Base-by-base conservation (phyloP, 2,113 vertebrate species). In the Ctenodactylus gundi region DNA sequence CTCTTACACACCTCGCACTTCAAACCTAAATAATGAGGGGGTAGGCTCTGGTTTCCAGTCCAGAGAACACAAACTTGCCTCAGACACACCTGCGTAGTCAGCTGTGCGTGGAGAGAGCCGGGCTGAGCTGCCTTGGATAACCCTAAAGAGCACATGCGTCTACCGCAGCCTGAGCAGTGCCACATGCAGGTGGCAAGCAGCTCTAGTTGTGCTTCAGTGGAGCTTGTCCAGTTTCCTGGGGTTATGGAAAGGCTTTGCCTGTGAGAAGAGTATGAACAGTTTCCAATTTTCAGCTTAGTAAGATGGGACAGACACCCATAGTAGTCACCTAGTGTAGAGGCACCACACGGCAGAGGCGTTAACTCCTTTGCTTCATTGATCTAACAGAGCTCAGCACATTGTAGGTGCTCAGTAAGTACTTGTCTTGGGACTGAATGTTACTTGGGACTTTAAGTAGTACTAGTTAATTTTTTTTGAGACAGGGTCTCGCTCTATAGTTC, bases 11-110 rank as follows among this genome's bases (percentile, higher is more conserved):
- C 80, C 83, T 14, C 14, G 27, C 95, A 81, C 93, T 92, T 91
- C 65, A 89, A 95, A 81, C 70, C 73, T 97, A 88, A 94, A 70
- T 94, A 95, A 96, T 46, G 27, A 94, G 92, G 62, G 92, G n/a
- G 4, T 77, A 0, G 60, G 44, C 65, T 96, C 80, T 93, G 36
- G 72, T 94, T 97, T 95, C 88, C 88, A 92, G 93, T 86, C 62
- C 80, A 72, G 62, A 90, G 41, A 85, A 75, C 34, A 18, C 17
- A 12, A 6, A 20, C 62, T 73, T 75, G 21, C 75, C 70, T 49
- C 58, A 70, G 77, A 85, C 20, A 83, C 62, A 49, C 18, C 7
- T 4, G 21, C 53, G 25, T 18, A n/a, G 27, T 58, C 31, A 29
- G 13, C 58, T 65, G 14, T 92, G 29, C 15, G 25, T 41, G 12